phyloP scores from a whole-genome alignment of 2,888 invertebrate species.

The Odontothrips loti region DNA sequence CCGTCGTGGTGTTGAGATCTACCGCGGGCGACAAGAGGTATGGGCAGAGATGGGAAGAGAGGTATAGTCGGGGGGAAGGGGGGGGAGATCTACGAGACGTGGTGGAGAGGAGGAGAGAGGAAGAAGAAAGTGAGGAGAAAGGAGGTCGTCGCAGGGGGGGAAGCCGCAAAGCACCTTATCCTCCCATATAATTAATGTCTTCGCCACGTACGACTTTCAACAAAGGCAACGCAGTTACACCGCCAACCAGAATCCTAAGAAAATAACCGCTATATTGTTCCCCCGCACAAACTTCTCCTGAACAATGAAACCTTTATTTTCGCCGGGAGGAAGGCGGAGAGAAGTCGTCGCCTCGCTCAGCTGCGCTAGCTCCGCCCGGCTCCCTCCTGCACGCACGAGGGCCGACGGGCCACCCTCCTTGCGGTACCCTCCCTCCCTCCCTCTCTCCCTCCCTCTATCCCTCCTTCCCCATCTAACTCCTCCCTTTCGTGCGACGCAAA shows the following conservation, averaged over 20 bases:
- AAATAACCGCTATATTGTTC: conserved; percentile 23
- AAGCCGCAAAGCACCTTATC: conserved; percentile 21
- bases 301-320: conserved; percentile 23
- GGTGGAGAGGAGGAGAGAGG: background rate
- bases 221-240: conserved; percentile 8
- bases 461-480: background rate
- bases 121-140: background rate
- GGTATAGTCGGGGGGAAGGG: background rate
- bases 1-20: too few relatives aligned
- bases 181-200: conserved; percentile 25
- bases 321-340: background rate
- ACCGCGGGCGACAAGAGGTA: too few relatives aligned
- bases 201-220: conserved; percentile 22
- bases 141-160: background rate
- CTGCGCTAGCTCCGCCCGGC: background rate
- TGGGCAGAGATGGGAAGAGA: too few relatives aligned
- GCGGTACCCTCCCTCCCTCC: background rate
- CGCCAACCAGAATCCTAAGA: conserved; percentile 19
- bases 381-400: background rate
- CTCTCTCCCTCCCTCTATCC: background rate
- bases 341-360: background rate
- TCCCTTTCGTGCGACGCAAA: too few relatives aligned
- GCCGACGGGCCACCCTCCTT: background rate
- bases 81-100: background rate
- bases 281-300: conserved; percentile 10